phyloP scores from a whole-genome alignment of 2,113 vertebrate genomes.

The Sceloporus undulatus region DNA sequence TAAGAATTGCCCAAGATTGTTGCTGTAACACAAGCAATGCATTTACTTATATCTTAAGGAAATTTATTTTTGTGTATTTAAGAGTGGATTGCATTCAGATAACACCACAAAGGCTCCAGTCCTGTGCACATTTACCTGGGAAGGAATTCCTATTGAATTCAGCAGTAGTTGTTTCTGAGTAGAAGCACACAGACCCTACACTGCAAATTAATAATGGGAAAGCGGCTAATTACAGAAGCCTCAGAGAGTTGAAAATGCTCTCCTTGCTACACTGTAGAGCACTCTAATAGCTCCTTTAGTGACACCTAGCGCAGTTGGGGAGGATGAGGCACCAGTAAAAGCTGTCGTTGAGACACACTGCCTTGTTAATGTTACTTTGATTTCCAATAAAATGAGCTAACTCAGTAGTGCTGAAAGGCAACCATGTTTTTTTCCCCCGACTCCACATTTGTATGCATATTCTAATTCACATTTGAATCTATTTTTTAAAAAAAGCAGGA shows the following conservation, averaged over 20 bases:
- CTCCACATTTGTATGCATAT: conserved; percentile 49
- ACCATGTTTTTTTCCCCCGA: conserved; percentile 36
- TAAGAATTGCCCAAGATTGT: neutral
- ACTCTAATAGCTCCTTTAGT: conserved; percentile 61
- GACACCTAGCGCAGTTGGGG: conserved; percentile 57
- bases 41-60: neutral
- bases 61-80: conserved; percentile 13
- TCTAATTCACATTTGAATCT: conserved; percentile 73
- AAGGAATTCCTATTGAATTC: neutral
- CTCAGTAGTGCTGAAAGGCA: conserved; percentile 57
- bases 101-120: neutral
- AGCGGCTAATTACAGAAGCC: neutral
- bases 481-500: conserved; percentile 65
- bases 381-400: conserved; percentile 66
- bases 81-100: neutral
- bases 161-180: neutral
- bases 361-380: conserved; percentile 33
- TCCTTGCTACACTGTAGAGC: conserved; percentile 21
- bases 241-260: conserved; percentile 24
- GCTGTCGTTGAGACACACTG: conserved; percentile 4
- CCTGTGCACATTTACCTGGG: neutral
- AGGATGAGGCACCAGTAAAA: conserved; percentile 1
- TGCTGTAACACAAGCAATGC: neutral
- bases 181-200: neutral
- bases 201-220: conserved; percentile 27